Evolutionary conservation across 1,140 invertebrate species (phyloP).

Genomic region (Apis mellifera): DNA sequence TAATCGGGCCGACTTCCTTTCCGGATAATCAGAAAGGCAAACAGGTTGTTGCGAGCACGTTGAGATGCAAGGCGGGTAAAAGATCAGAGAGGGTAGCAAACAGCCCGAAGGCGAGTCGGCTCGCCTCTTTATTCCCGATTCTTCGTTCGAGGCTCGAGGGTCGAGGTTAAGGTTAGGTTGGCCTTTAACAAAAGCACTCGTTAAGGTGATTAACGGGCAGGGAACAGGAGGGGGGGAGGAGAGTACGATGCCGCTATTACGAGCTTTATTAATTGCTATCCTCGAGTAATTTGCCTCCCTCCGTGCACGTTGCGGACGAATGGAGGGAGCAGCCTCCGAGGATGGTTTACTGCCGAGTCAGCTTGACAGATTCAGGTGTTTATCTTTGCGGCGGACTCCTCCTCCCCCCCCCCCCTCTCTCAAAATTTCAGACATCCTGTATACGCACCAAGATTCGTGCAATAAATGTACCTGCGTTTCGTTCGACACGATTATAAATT

Average conservation of each 20-base stretch:
- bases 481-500: no score
- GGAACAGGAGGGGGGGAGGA: no score
- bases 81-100: background rate
- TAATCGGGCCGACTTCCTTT: background rate
- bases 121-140: background rate
- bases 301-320: slow-evolving; percentile 15
- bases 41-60: background rate
- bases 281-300: slow-evolving; percentile 77
- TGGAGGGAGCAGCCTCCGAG: slow-evolving; percentile 9
- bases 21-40: background rate
- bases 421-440: slow-evolving; percentile 36
- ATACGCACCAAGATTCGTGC: background rate
- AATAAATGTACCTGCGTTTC: slow-evolving; percentile 23
- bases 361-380: slow-evolving; percentile 41
- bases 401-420: no score
- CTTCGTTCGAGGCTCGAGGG: background rate
- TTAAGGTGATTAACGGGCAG: slow-evolving; percentile 79
- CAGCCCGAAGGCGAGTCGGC: background rate
- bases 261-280: slow-evolving; percentile 80
- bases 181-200: slow-evolving; percentile 79
- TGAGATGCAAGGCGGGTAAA: background rate
- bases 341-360: slow-evolving; percentile 47
- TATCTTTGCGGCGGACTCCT: slow-evolving; percentile 26
- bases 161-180: background rate
- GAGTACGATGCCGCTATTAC: slow-evolving; percentile 77